Conservation (phyloP, 1,140 invertebrate species). For the Pseudomyrmex cubaensis region DNA sequence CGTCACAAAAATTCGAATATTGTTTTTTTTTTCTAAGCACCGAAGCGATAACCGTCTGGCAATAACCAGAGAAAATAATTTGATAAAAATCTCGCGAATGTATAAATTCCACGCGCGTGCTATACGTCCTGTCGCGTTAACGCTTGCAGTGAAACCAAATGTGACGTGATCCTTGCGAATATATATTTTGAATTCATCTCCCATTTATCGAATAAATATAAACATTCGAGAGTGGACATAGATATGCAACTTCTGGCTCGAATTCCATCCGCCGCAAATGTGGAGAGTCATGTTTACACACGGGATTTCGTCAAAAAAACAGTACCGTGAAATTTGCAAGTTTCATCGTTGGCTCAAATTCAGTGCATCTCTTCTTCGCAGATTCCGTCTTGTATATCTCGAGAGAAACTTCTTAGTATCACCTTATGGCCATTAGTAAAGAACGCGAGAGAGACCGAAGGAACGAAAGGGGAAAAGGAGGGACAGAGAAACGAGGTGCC, state of each 20-base stretch:
- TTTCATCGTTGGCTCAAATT: background rate
- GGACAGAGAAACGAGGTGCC: background rate
- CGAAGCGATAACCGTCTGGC: background rate
- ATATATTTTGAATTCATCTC: slow-evolving; percentile 23
- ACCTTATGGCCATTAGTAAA: slow-evolving; percentile 59
- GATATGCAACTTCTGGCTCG: slow-evolving; percentile 1
- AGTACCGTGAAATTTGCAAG: background rate
- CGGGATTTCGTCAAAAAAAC: slow-evolving; percentile 37
- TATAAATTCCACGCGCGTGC: background rate
- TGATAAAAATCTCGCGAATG: slow-evolving; percentile 19
- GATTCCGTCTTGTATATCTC: slow-evolving; percentile 25
- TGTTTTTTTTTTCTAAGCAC: background rate
- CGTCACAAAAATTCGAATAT: background rate
- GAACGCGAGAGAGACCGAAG: slow-evolving; percentile 5
- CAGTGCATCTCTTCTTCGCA: background rate
- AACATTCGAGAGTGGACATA: background rate
- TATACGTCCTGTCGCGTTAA: background rate
- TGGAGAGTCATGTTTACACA: slow-evolving; percentile 18
- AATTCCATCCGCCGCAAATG: slow-evolving; percentile 23
- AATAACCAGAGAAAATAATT: background rate
- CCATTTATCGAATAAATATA: slow-evolving; percentile 48
- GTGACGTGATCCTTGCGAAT: slow-evolving; percentile 16
- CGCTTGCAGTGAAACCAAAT: slow-evolving; percentile 20
- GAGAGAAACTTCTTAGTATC: slow-evolving; percentile 48
- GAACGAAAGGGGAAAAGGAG: too few species aligned